Conservation (phyloP, 2,113 vertebrate species). For the Gobius niger region DNA sequence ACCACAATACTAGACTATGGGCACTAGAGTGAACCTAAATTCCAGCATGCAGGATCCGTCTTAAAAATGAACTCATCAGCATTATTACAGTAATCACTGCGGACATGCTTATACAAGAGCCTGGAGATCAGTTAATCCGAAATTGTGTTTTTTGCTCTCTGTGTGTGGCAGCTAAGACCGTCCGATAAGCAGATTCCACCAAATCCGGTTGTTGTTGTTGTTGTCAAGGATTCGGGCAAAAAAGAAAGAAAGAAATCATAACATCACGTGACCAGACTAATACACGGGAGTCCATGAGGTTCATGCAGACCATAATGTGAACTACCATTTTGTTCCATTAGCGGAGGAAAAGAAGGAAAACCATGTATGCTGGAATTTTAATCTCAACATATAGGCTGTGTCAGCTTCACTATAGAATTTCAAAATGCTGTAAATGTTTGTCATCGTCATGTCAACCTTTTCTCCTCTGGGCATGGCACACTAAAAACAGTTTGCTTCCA, state of each 20-base stretch:
- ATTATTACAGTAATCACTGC: conserved; percentile 46
- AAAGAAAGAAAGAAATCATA: conserved; percentile 16
- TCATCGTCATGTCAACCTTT: too few relatives aligned
- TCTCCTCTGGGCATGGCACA: too few relatives aligned
- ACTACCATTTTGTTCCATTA: background rate
- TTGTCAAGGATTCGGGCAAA: conserved; percentile 46
- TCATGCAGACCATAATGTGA: conserved; percentile 3
- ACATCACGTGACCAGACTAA: conserved; percentile 39
- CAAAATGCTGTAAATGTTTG: background rate
- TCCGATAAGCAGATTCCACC: conserved; percentile 66
- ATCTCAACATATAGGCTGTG: background rate
- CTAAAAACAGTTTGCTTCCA: background rate
- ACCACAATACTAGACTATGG: too few relatives aligned
- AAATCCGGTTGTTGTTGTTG: conserved; percentile 77
- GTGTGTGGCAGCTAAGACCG: conserved; percentile 47
- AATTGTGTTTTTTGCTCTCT: conserved; percentile 54
- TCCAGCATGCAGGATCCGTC: conserved; percentile 29
- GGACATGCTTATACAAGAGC: conserved; percentile 37
- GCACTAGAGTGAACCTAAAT: background rate
- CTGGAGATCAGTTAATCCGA: conserved; percentile 65
- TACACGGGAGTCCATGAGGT: background rate
- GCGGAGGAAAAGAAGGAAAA: background rate
- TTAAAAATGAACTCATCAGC: conserved; percentile 25
- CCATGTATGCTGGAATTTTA: background rate
- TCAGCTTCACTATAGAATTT: background rate